phyloP scores from a whole-genome alignment of 2,888 invertebrate species.

The Protonemura montana region DNA sequence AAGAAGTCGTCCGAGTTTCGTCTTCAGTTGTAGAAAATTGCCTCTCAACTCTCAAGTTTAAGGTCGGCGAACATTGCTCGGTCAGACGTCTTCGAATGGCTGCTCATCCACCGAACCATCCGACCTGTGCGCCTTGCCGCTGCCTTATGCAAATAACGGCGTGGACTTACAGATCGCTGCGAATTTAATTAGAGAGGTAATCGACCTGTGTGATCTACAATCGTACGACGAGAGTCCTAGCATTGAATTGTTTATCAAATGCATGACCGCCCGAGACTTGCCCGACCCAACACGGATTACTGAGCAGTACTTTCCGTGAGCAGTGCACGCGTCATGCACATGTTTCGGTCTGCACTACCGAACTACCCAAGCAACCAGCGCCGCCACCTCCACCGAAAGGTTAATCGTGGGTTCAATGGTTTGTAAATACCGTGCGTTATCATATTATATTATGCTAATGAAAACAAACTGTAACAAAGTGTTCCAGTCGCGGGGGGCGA shows the following conservation, averaged over 20 bases:
- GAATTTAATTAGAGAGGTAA: slow-evolving; percentile 7
- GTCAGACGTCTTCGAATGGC: neutral
- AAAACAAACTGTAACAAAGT: slow-evolving; percentile 20
- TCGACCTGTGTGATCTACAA: slow-evolving; percentile 7
- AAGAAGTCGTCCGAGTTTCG: neutral
- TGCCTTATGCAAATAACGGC: neutral
- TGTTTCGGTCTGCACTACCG: neutral
- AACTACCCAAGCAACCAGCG: neutral
- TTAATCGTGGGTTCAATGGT: slow-evolving; percentile 23
- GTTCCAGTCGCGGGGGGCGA: neutral
- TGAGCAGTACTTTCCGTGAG: neutral
- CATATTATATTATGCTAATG: slow-evolving; percentile 22
- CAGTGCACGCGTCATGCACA: neutral
- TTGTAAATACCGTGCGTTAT: slow-evolving; percentile 9
- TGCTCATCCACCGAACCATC: neutral
- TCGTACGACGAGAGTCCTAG: neutral
- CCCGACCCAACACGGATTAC: neutral
- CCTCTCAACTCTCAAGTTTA: neutral
- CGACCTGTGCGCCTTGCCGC: neutral
- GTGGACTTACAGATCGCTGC: neutral
- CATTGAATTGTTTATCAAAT: neutral
- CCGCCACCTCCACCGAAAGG: neutral
- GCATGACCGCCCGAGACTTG: neutral
- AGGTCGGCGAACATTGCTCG: neutral
- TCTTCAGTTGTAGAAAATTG: neutral